A percentile compares a stretch with the other conserved stretches of the same genome.
Evolutionary conservation across 2,113 vertebrate genomes (phyloP).

Genomic region (Forbesichthys papilliferus): DNA sequence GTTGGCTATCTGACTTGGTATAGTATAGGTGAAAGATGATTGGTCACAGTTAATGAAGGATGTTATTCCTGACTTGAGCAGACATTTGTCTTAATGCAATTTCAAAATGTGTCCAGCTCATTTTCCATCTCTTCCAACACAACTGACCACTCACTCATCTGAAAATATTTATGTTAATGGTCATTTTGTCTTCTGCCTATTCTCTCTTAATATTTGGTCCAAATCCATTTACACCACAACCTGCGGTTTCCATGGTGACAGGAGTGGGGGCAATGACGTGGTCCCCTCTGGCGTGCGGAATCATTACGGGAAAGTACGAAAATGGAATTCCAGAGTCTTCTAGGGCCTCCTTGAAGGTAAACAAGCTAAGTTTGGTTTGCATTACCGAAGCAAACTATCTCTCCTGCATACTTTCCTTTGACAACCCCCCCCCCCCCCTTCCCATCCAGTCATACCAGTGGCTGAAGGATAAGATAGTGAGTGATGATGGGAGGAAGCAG

Average conservation of each 20-base stretch:
- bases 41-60: no score
- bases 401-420: neutral
- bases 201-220: neutral
- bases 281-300: slow-evolving; percentile 96
- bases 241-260: slow-evolving; percentile 59
- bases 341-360: slow-evolving; percentile 95
- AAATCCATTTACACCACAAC: slow-evolving; percentile 10
- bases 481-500: slow-evolving; percentile 94
- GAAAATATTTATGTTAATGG: no score
- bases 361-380: neutral
- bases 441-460: slow-evolving; percentile 91
- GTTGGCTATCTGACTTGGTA: no score
- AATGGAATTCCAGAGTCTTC: slow-evolving; percentile 95
- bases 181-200: neutral
- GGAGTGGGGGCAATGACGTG: slow-evolving; percentile 98
- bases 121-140: no score
- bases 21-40: no score
- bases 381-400: neutral
- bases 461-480: slow-evolving; percentile 95
- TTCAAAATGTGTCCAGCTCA: no score
- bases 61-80: no score
- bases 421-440: neutral
- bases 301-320: slow-evolving; percentile 97
- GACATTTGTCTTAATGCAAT: no score
- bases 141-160: no score